A percentile compares a stretch with the other conserved stretches of the same genome.
Conservation (phyloP, 2,797 vertebrate species). For the Coccyzus lansbergi region DNA sequence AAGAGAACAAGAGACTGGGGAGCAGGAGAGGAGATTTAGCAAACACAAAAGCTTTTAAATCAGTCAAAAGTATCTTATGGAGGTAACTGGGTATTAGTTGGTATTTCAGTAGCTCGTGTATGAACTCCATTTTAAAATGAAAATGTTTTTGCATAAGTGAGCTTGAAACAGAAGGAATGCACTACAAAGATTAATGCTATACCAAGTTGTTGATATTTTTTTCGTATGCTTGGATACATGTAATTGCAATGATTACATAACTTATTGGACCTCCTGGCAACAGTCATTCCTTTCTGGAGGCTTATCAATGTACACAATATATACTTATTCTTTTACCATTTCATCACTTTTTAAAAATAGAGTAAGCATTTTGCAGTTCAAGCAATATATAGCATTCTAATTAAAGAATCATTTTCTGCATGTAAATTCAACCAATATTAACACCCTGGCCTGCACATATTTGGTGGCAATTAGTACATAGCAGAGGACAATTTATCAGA, state of each 20-base stretch:
- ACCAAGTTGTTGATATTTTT: neutral
- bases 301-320: neutral
- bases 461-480: slow-evolving; percentile 46
- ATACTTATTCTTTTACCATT: neutral
- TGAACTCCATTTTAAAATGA: neutral
- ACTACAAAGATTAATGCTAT: neutral
- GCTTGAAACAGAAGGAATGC: neutral
- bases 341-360: neutral
- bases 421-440: slow-evolving; percentile 25
- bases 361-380: neutral
- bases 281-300: neutral
- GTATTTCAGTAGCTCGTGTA: neutral
- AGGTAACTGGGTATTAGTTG: neutral
- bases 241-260: neutral
- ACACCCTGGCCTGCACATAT: neutral
- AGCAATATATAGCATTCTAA: neutral
- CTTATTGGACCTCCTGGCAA: neutral
- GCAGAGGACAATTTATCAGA: slow-evolving; percentile 56
- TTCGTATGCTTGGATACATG: neutral
- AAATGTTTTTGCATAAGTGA: neutral
- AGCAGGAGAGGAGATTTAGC: neutral
- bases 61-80: neutral
- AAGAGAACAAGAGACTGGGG: neutral
- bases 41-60: neutral
- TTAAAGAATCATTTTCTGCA: neutral